Percentiles rank a stretch among this genome's conserved stretches.
Conservation (phyloP, 23 tunicate genomes). For the Botrylloides violaceus region DNA sequence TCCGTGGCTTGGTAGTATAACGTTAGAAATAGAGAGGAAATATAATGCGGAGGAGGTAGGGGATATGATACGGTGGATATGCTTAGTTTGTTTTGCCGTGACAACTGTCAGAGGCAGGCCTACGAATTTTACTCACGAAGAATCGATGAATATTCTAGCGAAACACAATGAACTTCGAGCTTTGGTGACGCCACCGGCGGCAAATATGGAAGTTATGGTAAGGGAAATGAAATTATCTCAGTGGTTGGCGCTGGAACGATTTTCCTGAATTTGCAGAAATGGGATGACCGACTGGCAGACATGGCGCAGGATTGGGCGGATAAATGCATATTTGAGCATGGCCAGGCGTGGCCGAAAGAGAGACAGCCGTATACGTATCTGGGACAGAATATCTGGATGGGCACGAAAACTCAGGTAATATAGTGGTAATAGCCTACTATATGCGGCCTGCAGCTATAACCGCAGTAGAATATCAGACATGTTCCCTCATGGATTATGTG, state of each 20-base stretch:
- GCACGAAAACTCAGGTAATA: slow-evolving; percentile 22
- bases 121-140: neutral
- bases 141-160: neutral
- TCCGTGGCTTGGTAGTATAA: no score
- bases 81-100: neutral
- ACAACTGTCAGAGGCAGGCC: neutral
- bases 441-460: no score
- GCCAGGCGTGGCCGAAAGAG: neutral
- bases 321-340: slow-evolving; percentile 22
- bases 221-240: no score
- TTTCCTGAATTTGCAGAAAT: neutral
- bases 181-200: slow-evolving; percentile 16
- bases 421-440: no score
- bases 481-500: no score
- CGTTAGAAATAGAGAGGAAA: no score
- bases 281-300: slow-evolving; percentile 19
- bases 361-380: neutral
- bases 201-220: slow-evolving; percentile 23
- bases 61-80: neutral
- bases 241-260: no score
- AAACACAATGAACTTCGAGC: slow-evolving; percentile 11
- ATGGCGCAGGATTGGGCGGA: slow-evolving; percentile 28
- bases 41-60: neutral
- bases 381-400: slow-evolving; percentile 28
- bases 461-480: no score